Evolutionary conservation across 2,797 vertebrate genomes (phyloP).

Genomic region (Emydoidea blandingii): DNA sequence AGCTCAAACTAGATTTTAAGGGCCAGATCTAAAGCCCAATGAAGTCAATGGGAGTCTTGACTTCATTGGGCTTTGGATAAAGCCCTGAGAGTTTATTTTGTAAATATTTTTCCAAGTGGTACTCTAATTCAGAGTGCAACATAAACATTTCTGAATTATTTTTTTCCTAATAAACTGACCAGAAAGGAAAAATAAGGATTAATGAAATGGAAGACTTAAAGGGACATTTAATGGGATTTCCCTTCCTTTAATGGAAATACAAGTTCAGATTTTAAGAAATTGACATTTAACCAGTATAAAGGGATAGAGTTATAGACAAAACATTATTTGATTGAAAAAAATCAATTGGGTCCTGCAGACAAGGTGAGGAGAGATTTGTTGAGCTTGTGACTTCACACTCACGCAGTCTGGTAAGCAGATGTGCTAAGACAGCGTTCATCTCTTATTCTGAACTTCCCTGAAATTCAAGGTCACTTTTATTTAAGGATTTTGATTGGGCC

Average conservation of each 20-base stretch:
- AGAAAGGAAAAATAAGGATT: background rate
- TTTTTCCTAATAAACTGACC: background rate
- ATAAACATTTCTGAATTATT: background rate
- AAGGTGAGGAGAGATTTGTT: constrained; percentile 22
- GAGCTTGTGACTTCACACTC: constrained; percentile 30
- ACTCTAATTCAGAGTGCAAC: background rate
- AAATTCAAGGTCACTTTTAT: constrained; percentile 30
- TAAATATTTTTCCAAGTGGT: background rate
- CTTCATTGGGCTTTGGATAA: background rate
- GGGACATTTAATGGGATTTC: background rate
- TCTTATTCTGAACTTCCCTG: constrained; percentile 14
- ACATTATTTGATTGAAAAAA: background rate
- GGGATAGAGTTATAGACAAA: background rate
- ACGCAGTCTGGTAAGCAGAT: constrained; percentile 16
- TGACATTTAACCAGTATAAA: background rate
- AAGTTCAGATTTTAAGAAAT: constrained; percentile 11
- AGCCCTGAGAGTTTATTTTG: background rate
- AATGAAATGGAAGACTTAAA: background rate
- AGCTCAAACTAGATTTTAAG: constrained; percentile 24
- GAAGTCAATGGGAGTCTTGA: background rate
- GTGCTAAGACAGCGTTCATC: constrained; percentile 33
- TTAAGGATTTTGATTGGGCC: background rate
- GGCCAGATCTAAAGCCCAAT: background rate
- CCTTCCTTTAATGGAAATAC: constrained; percentile 16
- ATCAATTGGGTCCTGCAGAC: constrained; percentile 15